Evolutionary conservation across 2,797 vertebrate species (phyloP).

Genomic region (Parauchenoglanis ngamensis): DNA sequence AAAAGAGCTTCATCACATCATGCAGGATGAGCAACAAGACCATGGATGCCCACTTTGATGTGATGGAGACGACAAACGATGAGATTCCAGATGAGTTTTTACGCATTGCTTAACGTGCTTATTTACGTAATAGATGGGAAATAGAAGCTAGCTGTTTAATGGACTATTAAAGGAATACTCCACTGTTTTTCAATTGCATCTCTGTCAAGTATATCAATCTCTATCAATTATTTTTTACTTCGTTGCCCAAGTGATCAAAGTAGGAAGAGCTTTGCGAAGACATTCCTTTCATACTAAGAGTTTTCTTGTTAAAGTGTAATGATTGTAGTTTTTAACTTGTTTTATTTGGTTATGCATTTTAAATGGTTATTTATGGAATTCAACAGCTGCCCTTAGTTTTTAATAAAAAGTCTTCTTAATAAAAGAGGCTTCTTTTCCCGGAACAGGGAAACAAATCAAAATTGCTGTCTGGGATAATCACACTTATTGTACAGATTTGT

Average conservation of each 20-base stretch:
- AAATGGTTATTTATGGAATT: not conserved
- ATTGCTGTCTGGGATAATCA: not conserved
- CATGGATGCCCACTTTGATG: not conserved
- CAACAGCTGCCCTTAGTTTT: not conserved
- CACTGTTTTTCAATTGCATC: not conserved
- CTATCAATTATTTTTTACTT: not conserved
- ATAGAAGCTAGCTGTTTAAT: not conserved
- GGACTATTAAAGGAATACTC: not conserved
- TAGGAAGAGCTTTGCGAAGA: not conserved
- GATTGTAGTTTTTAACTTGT: no score
- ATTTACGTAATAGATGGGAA: not conserved
- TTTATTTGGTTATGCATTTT: not conserved
- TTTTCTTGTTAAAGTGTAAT: not conserved
- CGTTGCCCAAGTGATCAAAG: not conserved
- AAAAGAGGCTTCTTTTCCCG: not conserved
- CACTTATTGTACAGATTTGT: not conserved
- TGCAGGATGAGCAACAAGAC: not conserved
- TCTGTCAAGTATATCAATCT: not conserved
- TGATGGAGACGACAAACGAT: not conserved
- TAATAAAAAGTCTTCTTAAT: no score
- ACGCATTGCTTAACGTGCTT: not conserved
- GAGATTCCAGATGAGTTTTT: constrained; percentile 6
- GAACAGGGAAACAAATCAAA: not conserved
- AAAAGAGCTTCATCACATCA: constrained; percentile 25
- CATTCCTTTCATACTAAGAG: not conserved